Evolutionary conservation across 1,140 invertebrate species (phyloP).

Genomic region (Diorhabda carinulata): DNA sequence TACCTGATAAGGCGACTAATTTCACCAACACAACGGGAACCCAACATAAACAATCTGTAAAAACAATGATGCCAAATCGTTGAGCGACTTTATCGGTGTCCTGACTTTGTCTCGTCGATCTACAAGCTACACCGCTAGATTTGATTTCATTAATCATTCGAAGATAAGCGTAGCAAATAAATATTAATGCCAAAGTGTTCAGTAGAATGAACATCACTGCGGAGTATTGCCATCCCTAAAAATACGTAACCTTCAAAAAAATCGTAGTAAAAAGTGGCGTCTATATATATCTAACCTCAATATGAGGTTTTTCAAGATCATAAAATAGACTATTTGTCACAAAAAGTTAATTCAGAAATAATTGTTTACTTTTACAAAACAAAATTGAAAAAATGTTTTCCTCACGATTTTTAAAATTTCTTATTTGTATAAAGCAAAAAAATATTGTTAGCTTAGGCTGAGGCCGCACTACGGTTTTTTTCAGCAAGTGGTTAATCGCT

Average conservation of each 20-base stretch:
- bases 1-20: slow-evolving; percentile 55
- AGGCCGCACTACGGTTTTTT: too few relatives aligned
- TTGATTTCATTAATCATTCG: slow-evolving; percentile 58
- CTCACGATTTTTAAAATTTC: too few relatives aligned
- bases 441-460: too few relatives aligned
- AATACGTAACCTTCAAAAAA: not conserved
- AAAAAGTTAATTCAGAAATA: too few relatives aligned
- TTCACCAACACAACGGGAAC: slow-evolving; percentile 60
- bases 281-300: not conserved
- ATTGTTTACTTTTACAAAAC: too few relatives aligned
- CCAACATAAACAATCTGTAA: slow-evolving; percentile 64
- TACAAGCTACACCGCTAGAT: slow-evolving; percentile 52
- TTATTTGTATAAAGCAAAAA: too few relatives aligned
- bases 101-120: slow-evolving; percentile 54
- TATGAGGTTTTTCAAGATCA: too few relatives aligned
- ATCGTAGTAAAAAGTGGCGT: not conserved
- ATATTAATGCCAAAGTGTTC: slow-evolving; percentile 56
- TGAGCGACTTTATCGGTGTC: slow-evolving; percentile 53
- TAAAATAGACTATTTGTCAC: too few relatives aligned
- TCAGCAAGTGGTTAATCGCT: too few relatives aligned
- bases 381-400: too few relatives aligned
- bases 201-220: slow-evolving; percentile 56
- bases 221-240: slow-evolving; percentile 61
- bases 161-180: slow-evolving; percentile 57
- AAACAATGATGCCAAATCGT: slow-evolving; percentile 56